Evolutionary conservation across 2,797 vertebrate genomes (phyloP).

Genomic region (Peromyscus melanophrys): DNA sequence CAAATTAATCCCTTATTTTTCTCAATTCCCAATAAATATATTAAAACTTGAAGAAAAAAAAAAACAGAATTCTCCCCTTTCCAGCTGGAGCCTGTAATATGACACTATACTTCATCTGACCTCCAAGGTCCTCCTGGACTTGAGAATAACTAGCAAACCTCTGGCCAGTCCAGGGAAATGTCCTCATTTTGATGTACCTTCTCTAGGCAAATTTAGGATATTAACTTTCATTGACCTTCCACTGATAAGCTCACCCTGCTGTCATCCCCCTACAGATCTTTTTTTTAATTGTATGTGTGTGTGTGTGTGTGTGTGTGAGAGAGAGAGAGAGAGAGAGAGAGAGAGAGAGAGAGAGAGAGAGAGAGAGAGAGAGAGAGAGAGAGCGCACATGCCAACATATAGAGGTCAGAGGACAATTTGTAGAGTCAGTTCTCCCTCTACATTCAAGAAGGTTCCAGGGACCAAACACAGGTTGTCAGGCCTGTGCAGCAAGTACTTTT

Average conservation of each 20-base stretch:
- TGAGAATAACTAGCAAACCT: constrained; percentile 15
- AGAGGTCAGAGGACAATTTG: not conserved
- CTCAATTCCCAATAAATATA: not conserved
- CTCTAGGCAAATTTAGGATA: constrained; percentile 8
- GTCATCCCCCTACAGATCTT: constrained; percentile 5
- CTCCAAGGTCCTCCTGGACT: constrained; percentile 45
- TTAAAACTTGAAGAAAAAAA: not conserved
- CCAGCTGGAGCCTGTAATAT: constrained; percentile 57
- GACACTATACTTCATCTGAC: constrained; percentile 33
- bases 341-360: too few relatives aligned
- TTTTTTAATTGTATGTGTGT: too few relatives aligned
- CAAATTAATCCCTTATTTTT: not conserved
- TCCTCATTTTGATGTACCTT: not conserved
- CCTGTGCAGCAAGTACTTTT: not conserved
- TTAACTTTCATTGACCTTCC: constrained; percentile 30
- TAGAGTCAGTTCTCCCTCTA: not conserved
- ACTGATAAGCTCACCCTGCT: constrained; percentile 25
- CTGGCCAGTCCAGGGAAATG: constrained; percentile 34
- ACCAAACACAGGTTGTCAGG: not conserved
- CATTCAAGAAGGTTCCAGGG: not conserved
- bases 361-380: too few relatives aligned
- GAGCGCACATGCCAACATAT: not conserved
- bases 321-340: too few relatives aligned
- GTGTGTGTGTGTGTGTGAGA: too few relatives aligned
- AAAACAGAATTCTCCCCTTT: constrained; percentile 35